phyloP scores from a whole-genome alignment of 1,140 invertebrate genomes.

The Chymomyza costata region DNA sequence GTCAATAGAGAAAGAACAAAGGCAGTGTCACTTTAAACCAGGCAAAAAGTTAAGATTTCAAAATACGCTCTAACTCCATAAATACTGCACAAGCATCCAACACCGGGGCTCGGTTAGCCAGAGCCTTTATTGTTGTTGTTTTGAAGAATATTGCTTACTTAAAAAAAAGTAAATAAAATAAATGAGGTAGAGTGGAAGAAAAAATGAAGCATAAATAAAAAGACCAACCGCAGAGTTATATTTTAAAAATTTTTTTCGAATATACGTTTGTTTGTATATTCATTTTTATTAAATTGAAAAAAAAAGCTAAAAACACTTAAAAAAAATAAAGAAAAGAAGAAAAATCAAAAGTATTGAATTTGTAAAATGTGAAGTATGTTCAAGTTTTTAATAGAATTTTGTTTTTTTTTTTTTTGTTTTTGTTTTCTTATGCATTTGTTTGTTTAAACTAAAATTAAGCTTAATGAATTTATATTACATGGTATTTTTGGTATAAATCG shows the following conservation, averaged over 20 bases:
- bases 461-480: slow-evolving; percentile 40
- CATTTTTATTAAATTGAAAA: slow-evolving; percentile 5
- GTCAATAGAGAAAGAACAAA: slow-evolving; percentile 29
- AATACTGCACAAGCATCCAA: slow-evolving; percentile 16
- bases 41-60: no score
- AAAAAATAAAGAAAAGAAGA: slow-evolving; percentile 27
- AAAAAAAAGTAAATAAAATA: no score
- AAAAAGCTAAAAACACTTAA: slow-evolving; percentile 27
- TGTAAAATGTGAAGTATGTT: slow-evolving; percentile 62
- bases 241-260: slow-evolving; percentile 16
- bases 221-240: slow-evolving; percentile 14
- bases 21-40: slow-evolving; percentile 31
- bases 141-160: no score
- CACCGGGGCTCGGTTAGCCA: slow-evolving; percentile 29
- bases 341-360: slow-evolving; percentile 40
- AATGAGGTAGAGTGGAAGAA: not conserved
- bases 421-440: slow-evolving; percentile 38
- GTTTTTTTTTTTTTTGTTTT: slow-evolving; percentile 27
- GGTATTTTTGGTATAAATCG: slow-evolving; percentile 72
- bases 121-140: slow-evolving; percentile 30
- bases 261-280: slow-evolving; percentile 15
- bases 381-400: slow-evolving; percentile 64
- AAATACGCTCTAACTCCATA: not conserved
- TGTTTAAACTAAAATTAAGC: slow-evolving; percentile 65
- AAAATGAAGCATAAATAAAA: slow-evolving; percentile 10